Conservation (phyloP, 2,113 vertebrate species). For the Trochalopteron elliotii region DNA sequence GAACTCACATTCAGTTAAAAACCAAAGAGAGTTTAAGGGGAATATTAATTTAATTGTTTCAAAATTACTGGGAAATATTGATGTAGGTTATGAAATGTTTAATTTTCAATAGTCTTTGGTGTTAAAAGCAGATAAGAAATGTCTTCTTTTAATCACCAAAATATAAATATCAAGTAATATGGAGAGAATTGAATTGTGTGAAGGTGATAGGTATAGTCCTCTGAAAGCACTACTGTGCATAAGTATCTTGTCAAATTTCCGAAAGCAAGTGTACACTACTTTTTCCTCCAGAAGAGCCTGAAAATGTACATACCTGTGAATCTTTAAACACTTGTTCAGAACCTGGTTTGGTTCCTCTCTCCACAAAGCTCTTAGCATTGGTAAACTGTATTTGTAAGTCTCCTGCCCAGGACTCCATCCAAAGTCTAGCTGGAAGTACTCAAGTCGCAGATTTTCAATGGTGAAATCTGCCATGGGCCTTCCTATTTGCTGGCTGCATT, state of each 20-base stretch:
- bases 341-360: neutral
- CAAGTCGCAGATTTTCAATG: neutral
- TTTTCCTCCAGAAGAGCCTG: neutral
- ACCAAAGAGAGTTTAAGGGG: neutral
- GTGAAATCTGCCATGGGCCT: neutral
- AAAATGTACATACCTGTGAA: neutral
- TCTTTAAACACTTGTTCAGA: neutral
- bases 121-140: neutral
- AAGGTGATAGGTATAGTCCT: neutral
- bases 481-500: neutral
- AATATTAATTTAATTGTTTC: neutral
- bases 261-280: neutral
- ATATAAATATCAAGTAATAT: neutral
- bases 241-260: neutral
- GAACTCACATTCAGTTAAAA: neutral
- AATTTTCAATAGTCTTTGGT: neutral
- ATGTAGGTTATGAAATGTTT: neutral
- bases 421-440: neutral
- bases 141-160: neutral
- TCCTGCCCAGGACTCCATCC: neutral
- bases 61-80: neutral
- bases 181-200: neutral
- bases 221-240: neutral
- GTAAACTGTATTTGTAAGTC: neutral
- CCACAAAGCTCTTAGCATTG: neutral